Percentiles rank a stretch among this genome's conserved stretches.
Evolutionary conservation across 2,797 vertebrate genomes (phyloP).

Genomic region (Pampus argenteus): DNA sequence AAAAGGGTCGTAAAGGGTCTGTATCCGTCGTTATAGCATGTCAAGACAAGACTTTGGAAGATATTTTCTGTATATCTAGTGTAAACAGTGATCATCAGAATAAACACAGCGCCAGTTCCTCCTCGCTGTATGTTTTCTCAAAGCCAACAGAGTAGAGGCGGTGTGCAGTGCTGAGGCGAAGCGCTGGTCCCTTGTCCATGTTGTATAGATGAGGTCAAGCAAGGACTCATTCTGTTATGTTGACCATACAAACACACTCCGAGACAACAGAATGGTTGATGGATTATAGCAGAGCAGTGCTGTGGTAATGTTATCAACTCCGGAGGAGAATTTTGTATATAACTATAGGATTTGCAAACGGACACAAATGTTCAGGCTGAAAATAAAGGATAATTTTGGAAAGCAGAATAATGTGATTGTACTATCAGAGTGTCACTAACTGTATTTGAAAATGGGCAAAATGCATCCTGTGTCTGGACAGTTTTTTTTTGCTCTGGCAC

Average conservation of each 20-base stretch:
- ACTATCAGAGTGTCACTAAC: constrained; percentile 17
- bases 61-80: constrained; percentile 25
- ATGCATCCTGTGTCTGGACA: constrained; percentile 15
- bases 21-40: constrained; percentile 25
- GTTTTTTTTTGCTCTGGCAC: constrained; percentile 38
- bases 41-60: constrained; percentile 25
- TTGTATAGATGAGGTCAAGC: constrained; percentile 71
- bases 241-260: constrained; percentile 63
- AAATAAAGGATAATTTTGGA: constrained; percentile 42
- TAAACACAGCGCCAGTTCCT: constrained; percentile 45
- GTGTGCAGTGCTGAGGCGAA: constrained; percentile 13
- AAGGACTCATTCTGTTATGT: constrained; percentile 60
- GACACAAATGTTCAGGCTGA: constrained; percentile 11
- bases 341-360: constrained; percentile 53
- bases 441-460: constrained; percentile 3
- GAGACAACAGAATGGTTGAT: constrained; percentile 45
- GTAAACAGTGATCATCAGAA: constrained; percentile 62
- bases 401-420: constrained; percentile 39
- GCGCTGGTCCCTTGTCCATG: constrained; percentile 16
- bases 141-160: background rate
- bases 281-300: constrained; percentile 54
- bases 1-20: background rate
- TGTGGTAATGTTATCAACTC: constrained; percentile 47
- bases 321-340: constrained; percentile 52
- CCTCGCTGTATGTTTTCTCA: constrained; percentile 36